Evolutionary conservation across 1,140 invertebrate species (phyloP).

Genomic region (Drosophila carrolli): DNA sequence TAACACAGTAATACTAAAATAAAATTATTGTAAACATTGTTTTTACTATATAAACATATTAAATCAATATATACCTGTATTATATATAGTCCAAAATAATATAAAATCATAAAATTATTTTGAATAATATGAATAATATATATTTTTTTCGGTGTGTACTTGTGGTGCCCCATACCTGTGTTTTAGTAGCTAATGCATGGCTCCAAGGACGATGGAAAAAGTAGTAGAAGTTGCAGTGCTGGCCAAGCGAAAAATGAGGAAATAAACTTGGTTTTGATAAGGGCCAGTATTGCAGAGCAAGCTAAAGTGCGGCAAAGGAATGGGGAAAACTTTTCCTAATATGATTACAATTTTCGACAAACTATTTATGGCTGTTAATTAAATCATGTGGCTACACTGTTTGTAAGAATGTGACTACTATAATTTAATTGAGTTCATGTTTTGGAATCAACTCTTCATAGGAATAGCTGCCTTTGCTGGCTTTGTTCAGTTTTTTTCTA

Average conservation of each 20-base stretch:
- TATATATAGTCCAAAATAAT: too few species aligned
- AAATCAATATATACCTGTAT: too few species aligned
- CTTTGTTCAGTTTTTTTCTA: not conserved
- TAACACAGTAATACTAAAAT: too few species aligned
- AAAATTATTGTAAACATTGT: too few species aligned
- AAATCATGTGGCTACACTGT: not conserved
- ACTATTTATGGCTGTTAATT: slow-evolving; percentile 12
- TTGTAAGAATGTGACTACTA: not conserved
- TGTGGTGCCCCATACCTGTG: not conserved
- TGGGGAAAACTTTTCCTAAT: slow-evolving; percentile 13
- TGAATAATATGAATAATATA: too few species aligned
- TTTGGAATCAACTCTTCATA: not conserved
- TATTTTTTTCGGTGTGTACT: not conserved
- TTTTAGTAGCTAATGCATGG: slow-evolving; percentile 17
- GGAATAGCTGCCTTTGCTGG: not conserved
- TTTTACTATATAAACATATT: too few species aligned
- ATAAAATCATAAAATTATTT: too few species aligned
- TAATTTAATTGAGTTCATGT: too few species aligned
- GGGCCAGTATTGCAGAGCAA: not conserved
- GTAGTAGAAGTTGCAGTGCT: slow-evolving; percentile 1
- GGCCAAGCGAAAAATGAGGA: slow-evolving; percentile 28
- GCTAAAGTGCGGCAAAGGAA: slow-evolving; percentile 4
- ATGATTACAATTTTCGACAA: slow-evolving; percentile 1
- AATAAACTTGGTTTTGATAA: slow-evolving; percentile 28
- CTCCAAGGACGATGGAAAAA: slow-evolving; percentile 4